Percentiles rank a stretch among this genome's conserved stretches.
phyloP scores from a whole-genome alignment of 2,113 vertebrate species.

The Rhadina sibilatrix region DNA sequence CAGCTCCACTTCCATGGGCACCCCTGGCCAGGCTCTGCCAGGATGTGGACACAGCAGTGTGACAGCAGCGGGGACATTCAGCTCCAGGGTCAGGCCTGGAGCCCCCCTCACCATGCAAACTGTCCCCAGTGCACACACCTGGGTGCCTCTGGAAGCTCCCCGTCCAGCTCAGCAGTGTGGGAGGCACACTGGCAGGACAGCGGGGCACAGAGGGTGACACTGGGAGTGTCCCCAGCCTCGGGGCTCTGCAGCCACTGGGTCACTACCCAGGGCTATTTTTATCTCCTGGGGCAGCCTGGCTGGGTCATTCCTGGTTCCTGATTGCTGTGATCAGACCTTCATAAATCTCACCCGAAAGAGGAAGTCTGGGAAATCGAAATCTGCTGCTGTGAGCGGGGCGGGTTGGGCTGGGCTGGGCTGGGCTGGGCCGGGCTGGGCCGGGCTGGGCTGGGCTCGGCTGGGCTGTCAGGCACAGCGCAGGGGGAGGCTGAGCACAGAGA shows the following conservation, averaged over 20 bases:
- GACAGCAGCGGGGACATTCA: background rate
- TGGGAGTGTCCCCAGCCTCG: accelerated
- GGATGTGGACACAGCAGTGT: accelerated
- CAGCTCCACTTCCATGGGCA: background rate
- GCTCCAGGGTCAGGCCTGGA: accelerated
- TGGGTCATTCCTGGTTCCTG: slow-evolving; percentile 26
- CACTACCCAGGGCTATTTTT: background rate
- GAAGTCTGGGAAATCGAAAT: slow-evolving; percentile 40
- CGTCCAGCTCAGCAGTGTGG: accelerated
- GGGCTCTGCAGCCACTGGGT: background rate
- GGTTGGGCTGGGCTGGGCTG: background rate
- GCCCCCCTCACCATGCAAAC: background rate
- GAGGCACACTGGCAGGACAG: background rate
- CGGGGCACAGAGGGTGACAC: background rate
- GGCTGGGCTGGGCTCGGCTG: background rate
- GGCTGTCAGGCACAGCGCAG: background rate
- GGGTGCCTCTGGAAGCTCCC: background rate
- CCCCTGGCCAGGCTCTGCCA: background rate
- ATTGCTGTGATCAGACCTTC: slow-evolving; percentile 28
- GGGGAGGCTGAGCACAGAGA: background rate
- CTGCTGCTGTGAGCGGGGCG: accelerated
- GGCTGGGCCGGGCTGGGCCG: background rate
- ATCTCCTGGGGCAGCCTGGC: background rate
- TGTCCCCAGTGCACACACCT: background rate
- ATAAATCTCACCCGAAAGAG: slow-evolving; percentile 43